Percentiles rank a stretch among this genome's conserved stretches.
These are phyloP conservation scores for Lumbricus terrestris DNA, from an alignment of 2,888 invertebrate species.

Conservation along the genomic window DNA sequence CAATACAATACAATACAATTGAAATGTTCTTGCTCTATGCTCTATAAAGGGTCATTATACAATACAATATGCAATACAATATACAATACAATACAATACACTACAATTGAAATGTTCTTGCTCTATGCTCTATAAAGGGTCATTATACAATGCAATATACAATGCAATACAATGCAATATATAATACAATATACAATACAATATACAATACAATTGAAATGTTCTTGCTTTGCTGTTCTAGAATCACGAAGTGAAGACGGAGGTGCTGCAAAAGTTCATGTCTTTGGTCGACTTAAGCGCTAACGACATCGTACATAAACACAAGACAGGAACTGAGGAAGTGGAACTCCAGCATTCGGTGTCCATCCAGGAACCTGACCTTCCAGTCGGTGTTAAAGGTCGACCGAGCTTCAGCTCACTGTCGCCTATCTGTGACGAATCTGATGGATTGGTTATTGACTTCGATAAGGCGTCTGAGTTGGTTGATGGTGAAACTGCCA, in stretches of 20 bases:
- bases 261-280: neutral
- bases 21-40: too few relatives aligned
- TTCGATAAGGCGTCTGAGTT: neutral
- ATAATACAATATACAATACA: too few relatives aligned
- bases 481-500: neutral
- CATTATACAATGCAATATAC: too few relatives aligned
- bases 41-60: too few relatives aligned
- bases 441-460: neutral
- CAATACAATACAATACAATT: too few relatives aligned
- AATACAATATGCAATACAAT: too few relatives aligned
- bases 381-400: neutral
- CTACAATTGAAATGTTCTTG: too few relatives aligned
- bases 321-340: neutral
- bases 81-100: too few relatives aligned
- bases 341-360: neutral
- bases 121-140: too few relatives aligned
- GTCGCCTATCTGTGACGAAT: neutral
- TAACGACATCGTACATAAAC: neutral
- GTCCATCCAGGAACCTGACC: neutral
- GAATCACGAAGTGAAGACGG: constrained; percentile 12
- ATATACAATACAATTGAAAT: too few relatives aligned
- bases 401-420: neutral
- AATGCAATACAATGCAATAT: too few relatives aligned
- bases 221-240: neutral
- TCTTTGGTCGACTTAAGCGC: neutral